Base-by-base conservation (phyloP, 2,113 vertebrate genomes). In the Leucopsar rothschildi region DNA sequence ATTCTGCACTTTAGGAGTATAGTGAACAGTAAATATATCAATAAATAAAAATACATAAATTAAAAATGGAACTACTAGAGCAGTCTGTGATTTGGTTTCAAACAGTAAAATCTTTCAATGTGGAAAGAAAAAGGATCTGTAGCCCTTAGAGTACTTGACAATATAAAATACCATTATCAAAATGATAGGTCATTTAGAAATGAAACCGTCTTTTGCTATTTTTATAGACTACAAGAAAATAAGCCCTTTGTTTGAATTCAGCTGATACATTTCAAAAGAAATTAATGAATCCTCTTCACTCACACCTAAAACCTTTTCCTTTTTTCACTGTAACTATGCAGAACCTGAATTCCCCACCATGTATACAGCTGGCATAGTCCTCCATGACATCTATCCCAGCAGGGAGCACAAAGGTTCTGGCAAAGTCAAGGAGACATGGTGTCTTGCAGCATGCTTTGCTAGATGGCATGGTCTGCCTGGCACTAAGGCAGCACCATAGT, bases 401-500 rank as follows among this genome's bases (percentile, higher is more conserved):
- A 37, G 12, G 12, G 8, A 80, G 15, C 28, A 53, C 27, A 44
- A 44, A 49, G 16, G n/a, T 16, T 66, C 57, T 63, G 22, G 12
- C 52, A 76, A 66, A 65, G 22, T 31, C 15, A 66, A 45, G 35
- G 35, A 40, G 9, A 45, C 11, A 3, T 23, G 22, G 33, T 59
- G 5, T 20, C 22, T 37, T 55, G 25, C 42, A 82, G 12, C 12
- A 29, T 73, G 31, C n/a, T 73, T 19, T 69, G n/a, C n/a, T 45
- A 45, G 16, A 33, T 53, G 27, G 11, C 10, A 13, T 7, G 4
- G n/a, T 55, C 9, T 23, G 24, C 15, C n/a, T 40, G 16, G 33
- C 20, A 44, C 27, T 3, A 0, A 1, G 3, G 13, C 6, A 8
- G 25, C 20, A 44, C 27, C 2, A 0, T 1, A 3, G 13, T 7